A percentile compares a stretch with the other conserved stretches of the same genome.
These are phyloP conservation scores for Irena cyanogastra DNA, from an alignment of 2,113 vertebrate genomes.

Conservation along the genomic window DNA sequence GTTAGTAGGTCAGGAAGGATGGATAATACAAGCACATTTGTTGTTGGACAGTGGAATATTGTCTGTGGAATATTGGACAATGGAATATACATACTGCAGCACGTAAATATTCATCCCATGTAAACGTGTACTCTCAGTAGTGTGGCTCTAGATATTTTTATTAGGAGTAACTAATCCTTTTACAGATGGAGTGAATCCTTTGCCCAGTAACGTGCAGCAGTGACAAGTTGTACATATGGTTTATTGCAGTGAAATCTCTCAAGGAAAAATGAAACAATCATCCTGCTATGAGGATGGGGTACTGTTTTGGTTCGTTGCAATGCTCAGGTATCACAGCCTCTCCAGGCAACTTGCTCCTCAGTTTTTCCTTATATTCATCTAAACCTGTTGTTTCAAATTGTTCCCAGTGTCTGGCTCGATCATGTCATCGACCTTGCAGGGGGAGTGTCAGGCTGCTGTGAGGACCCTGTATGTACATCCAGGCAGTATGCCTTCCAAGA, in stretches of 20 bases:
- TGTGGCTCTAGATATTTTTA: background rate
- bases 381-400: background rate
- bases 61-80: background rate
- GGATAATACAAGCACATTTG: background rate
- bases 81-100: background rate
- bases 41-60: background rate
- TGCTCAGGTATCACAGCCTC: background rate
- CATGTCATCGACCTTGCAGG: accelerated
- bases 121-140: background rate
- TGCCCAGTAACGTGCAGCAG: background rate
- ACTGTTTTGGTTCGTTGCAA: background rate
- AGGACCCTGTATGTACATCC: background rate
- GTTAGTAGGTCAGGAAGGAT: background rate
- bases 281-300: background rate
- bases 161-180: background rate
- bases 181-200: background rate
- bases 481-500: background rate
- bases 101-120: background rate
- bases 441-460: background rate
- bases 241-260: background rate
- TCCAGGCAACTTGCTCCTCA: background rate
- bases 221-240: background rate
- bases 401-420: background rate
- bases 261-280: background rate
- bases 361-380: background rate